Percentiles rank a stretch among this genome's conserved stretches.
Evolutionary conservation across 2,113 vertebrate species (phyloP).

Genomic region (Pelecanoides urinatrix): DNA sequence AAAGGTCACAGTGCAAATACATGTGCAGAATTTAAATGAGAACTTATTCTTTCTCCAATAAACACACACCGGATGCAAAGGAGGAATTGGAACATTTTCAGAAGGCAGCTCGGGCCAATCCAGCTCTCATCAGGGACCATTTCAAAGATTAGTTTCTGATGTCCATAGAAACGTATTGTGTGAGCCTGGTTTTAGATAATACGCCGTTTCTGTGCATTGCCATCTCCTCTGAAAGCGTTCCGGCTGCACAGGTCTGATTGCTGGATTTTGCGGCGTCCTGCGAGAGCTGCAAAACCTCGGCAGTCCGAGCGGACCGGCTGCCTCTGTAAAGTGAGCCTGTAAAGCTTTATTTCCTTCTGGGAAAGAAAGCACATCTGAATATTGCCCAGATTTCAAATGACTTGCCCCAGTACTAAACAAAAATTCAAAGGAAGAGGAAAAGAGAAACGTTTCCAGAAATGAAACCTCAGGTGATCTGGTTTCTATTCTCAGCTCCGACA

Average conservation of each 20-base stretch:
- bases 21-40: constrained; percentile 45
- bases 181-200: constrained; percentile 2
- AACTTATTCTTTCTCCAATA: constrained; percentile 37
- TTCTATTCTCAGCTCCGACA: not conserved
- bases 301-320: not conserved
- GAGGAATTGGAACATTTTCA: constrained; percentile 6
- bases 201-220: not conserved
- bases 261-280: constrained; percentile 29
- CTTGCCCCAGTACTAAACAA: not conserved
- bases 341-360: constrained; percentile 53
- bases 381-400: constrained; percentile 11
- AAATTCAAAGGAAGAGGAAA: not conserved
- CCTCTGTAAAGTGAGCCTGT: constrained; percentile 33
- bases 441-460: not conserved
- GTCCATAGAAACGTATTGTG: not conserved
- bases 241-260: constrained; percentile 22
- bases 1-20: constrained; percentile 40
- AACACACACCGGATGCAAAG: constrained; percentile 53
- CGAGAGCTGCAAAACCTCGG: constrained; percentile 51
- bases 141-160: constrained; percentile 62
- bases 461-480: constrained; percentile 56
- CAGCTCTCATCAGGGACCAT: constrained; percentile 29
- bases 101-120: not conserved
- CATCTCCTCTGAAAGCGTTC: constrained; percentile 21
- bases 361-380: constrained; percentile 23